These are phyloP conservation scores for Diploptera punctata DNA, from an alignment of 2,888 invertebrate species.

Conservation along the genomic window DNA sequence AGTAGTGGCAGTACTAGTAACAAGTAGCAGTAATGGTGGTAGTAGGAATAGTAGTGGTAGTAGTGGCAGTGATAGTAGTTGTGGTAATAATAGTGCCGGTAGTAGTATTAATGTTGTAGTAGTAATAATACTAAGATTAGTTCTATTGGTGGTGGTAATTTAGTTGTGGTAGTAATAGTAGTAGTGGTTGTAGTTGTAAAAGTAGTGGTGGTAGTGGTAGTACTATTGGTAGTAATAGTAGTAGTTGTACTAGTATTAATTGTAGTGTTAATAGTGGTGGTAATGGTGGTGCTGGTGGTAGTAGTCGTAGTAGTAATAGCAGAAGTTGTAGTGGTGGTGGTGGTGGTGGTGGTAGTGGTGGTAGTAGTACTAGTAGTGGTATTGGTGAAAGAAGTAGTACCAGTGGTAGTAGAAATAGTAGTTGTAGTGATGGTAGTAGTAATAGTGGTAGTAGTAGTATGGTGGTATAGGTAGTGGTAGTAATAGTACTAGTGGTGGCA, in stretches of 20 bases:
- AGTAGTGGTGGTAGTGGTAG: too few relatives aligned
- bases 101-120: not conserved
- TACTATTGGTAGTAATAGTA: too few relatives aligned
- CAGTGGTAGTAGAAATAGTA: too few relatives aligned
- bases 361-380: not conserved
- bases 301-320: not conserved
- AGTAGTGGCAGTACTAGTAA: not conserved
- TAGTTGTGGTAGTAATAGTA: too few relatives aligned
- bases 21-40: not conserved
- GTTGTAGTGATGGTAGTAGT: not conserved
- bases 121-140: not conserved
- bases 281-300: not conserved
- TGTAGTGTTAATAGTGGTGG: not conserved
- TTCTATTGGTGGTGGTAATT: not conserved
- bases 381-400: too few relatives aligned
- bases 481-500: constrained; percentile 1
- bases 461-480: not conserved
- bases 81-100: not conserved
- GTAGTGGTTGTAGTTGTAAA: too few relatives aligned
- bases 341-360: not conserved
- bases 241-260: too few relatives aligned
- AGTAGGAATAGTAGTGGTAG: not conserved
- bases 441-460: not conserved
- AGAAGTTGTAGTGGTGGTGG: not conserved
- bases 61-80: not conserved